phyloP scores from a whole-genome alignment of 1,140 invertebrate genomes.

The Phymastichus coffea region DNA sequence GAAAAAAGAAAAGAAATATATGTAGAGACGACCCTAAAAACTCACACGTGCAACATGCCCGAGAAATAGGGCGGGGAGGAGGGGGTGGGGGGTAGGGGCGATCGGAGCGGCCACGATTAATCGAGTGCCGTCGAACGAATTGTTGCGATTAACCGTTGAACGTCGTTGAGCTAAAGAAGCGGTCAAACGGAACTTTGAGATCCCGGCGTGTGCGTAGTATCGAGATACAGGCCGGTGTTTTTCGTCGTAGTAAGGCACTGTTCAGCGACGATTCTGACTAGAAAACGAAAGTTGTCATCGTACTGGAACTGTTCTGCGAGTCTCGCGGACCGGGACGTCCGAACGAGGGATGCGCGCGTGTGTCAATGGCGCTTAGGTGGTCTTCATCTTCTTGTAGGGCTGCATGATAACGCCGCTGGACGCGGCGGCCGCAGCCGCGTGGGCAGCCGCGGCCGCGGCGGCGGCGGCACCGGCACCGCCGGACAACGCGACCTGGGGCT shows the following conservation, averaged over 20 bases:
- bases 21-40: conserved; percentile 11
- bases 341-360: background rate
- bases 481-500: conserved; percentile 49
- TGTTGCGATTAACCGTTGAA: too few relatives aligned
- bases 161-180: conserved; percentile 17
- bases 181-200: conserved; percentile 15
- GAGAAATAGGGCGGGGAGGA: too few relatives aligned
- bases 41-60: conserved; percentile 14
- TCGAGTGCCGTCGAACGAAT: too few relatives aligned
- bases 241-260: conserved; percentile 58
- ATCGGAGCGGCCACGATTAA: too few relatives aligned
- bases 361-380: conserved; percentile 62
- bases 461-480: conserved; percentile 50
- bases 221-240: too few relatives aligned
- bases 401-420: conserved; percentile 67
- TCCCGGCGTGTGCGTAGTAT: too few relatives aligned
- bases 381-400: conserved; percentile 86
- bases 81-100: too few relatives aligned
- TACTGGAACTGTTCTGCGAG: conserved; percentile 32
- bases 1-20: conserved; percentile 10
- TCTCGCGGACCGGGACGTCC: background rate
- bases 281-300: conserved; percentile 55
- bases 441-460: conserved; percentile 51
- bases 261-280: conserved; percentile 59
- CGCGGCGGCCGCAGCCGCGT: conserved; percentile 40